Evolutionary conservation across 2,797 vertebrate genomes (phyloP), one percentile per base, ranked within the genome.

Genomic region (Poecilia picta): DNA sequence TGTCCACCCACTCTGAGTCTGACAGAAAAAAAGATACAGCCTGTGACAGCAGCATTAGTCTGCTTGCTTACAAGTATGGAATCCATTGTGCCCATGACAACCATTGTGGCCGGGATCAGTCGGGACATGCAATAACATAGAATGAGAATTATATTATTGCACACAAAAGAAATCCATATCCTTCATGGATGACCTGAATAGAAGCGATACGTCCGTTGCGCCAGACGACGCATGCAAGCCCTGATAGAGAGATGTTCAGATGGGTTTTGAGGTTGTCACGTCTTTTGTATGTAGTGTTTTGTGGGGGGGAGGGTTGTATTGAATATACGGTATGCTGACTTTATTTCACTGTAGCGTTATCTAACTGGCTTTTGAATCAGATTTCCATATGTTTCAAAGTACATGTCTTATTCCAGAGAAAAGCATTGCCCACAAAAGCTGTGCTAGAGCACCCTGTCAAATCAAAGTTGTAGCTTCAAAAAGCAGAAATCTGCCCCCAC

Each of bases 31-130:
- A 77, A 62, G 25, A 77, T 31, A 57, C 64, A 79, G 78, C 43
- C 33, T 51, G 41, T 39, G 72, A 46, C 62, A 73, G 75, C 46
- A 70, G 72, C 45, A 74, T 81, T 43, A 77, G 62, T 51, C 73
- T 78, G 57, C 74, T 89, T 81, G 81, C 81, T 82, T 84, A 66
- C 41, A 82, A 81, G 75, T 79, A 80, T 51, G 15, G 57, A 80
- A 82, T 80, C 82, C 74, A 85, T 73, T 87, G 83, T 89, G 81
- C 74, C 85, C 85, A 87, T 91, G 92, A 92, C 90, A 91, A 91
- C 86, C 78, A 83, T 73, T 89, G 81, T 79, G 73, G 77, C 68
- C 33, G 53, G 49, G 71, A 68, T 84, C 78, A 80, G 82, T 75
- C n/a, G 28, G 83, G 73, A 76, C 88, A 76, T 87, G 78, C 76